These are phyloP conservation scores for Cyanoderma ruficeps DNA, from an alignment of 2,113 vertebrate species.

Conservation along the genomic window DNA sequence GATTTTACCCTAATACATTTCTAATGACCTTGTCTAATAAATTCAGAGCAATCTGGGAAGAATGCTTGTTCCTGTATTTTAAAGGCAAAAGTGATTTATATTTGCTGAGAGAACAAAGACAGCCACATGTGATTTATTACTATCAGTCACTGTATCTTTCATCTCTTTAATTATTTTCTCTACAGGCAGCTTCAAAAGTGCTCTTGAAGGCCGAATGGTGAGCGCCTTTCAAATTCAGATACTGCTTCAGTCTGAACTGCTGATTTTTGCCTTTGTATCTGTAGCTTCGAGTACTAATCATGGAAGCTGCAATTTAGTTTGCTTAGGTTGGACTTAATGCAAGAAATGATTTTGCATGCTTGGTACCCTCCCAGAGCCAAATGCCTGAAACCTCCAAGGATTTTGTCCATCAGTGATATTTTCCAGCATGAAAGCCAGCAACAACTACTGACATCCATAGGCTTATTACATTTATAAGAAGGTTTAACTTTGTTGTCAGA, in stretches of 20 bases:
- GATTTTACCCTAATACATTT: constrained; percentile 60
- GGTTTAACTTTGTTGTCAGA: background rate
- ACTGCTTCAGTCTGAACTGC: background rate
- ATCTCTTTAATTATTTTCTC: constrained; percentile 67
- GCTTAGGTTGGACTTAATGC: background rate
- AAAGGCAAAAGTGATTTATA: constrained; percentile 62
- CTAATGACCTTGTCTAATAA: constrained; percentile 68
- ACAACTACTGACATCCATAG: background rate
- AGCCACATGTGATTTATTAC: constrained; percentile 44
- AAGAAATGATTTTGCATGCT: background rate
- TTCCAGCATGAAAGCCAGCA: constrained; percentile 26
- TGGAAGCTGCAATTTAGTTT: background rate
- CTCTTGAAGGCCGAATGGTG: constrained; percentile 36
- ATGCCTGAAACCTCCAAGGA: background rate
- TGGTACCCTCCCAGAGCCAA: background rate
- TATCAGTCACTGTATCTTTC: constrained; percentile 66
- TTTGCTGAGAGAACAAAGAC: constrained; percentile 57
- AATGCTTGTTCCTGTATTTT: constrained; percentile 58
- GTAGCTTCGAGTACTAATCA: background rate
- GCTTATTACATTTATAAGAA: background rate
- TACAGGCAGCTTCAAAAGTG: constrained; percentile 46
- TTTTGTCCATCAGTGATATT: constrained; percentile 10
- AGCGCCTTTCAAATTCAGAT: background rate
- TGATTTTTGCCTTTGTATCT: constrained; percentile 3
- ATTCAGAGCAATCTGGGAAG: constrained; percentile 51